These are phyloP conservation scores for Platycnemis pennipes DNA, from an alignment of 2,888 invertebrate species.

Conservation along the genomic window DNA sequence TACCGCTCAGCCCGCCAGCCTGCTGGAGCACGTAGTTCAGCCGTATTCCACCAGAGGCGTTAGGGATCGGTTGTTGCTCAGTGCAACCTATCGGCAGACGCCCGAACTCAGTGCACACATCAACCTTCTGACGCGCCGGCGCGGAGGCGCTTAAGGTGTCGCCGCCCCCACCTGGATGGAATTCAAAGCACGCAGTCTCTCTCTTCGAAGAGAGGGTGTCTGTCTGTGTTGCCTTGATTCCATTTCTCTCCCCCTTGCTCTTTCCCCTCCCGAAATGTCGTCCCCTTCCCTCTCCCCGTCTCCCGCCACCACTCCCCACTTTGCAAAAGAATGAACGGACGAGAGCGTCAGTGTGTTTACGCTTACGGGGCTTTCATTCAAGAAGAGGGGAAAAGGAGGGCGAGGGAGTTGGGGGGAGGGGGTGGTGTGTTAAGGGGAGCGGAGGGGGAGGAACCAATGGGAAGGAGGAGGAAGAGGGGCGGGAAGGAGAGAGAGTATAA, in stretches of 20 bases:
- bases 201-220: not conserved
- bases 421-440: not conserved
- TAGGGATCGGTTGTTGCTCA: not conserved
- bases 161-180: conserved; percentile 19
- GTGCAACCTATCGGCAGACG: not conserved
- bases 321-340: conserved; percentile 61
- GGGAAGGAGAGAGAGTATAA: not conserved
- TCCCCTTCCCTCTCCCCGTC: not conserved
- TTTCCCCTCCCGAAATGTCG: not conserved
- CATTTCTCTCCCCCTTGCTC: not conserved
- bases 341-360: conserved; percentile 49
- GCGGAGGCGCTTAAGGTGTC: not conserved
- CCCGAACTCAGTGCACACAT: not conserved
- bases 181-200: conserved; percentile 59
- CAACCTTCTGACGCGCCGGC: not conserved
- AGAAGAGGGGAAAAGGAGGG: conserved; percentile 48
- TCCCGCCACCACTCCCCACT: not conserved
- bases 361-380: conserved; percentile 57
- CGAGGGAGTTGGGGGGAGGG: not conserved
- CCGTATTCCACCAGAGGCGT: not conserved
- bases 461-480: not conserved
- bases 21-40: not conserved
- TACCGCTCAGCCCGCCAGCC: not conserved
- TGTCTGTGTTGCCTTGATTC: conserved; percentile 23
- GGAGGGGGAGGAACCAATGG: not conserved